These are phyloP conservation scores for Caenorhabditis macrosperma DNA, from an alignment of 2,888 invertebrate genomes.

Conservation along the genomic window DNA sequence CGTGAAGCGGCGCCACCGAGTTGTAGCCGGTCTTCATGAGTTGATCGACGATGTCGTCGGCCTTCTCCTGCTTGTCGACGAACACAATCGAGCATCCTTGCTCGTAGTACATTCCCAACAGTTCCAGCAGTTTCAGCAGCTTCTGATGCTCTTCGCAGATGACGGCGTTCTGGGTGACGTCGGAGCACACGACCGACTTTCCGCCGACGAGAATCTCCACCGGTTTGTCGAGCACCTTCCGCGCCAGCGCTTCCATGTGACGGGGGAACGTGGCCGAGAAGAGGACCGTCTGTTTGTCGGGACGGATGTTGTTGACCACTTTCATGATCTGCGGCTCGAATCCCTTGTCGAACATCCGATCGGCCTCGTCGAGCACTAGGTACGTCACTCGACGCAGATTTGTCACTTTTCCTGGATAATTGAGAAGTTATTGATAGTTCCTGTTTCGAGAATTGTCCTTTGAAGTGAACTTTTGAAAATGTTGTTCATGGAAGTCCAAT, in stretches of 20 bases:
- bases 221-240: slow-evolving; percentile 93
- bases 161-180: slow-evolving; percentile 95
- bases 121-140: slow-evolving; percentile 94
- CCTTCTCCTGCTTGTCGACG: slow-evolving; percentile 92
- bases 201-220: slow-evolving; percentile 92
- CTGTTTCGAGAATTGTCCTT: no score
- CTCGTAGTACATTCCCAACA: slow-evolving; percentile 84
- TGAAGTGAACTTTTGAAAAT: no score
- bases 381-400: slow-evolving; percentile 97
- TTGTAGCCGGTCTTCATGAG: slow-evolving; percentile 96
- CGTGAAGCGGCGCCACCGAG: slow-evolving; percentile 93
- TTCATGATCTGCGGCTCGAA: slow-evolving; percentile 97
- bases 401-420: slow-evolving; percentile 87
- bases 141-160: slow-evolving; percentile 96
- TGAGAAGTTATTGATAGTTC: not conserved
- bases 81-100: slow-evolving; percentile 94
- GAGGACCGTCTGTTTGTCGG: slow-evolving; percentile 96
- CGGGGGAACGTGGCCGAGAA: slow-evolving; percentile 99
- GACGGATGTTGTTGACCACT: slow-evolving; percentile 92
- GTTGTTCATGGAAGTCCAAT: no score
- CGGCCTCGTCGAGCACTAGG: slow-evolving; percentile 97
- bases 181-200: slow-evolving; percentile 95
- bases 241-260: slow-evolving; percentile 98
- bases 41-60: slow-evolving; percentile 87
- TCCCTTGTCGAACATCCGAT: slow-evolving; percentile 98